Conservation (phyloP, 2,888 invertebrate species). For the Megamerina dolium region DNA sequence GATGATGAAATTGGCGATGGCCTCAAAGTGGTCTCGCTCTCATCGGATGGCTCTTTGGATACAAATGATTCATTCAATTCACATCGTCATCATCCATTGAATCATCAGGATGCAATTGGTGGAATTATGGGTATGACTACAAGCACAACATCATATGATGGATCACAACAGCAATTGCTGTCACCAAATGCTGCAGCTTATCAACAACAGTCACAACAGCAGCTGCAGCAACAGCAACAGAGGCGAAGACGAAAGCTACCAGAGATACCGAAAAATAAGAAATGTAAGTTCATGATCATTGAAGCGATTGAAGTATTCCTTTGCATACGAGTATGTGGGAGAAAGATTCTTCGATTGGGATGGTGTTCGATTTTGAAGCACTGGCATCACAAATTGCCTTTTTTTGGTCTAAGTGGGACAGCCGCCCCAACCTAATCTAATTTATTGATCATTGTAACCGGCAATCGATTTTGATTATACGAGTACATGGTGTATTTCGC, state of each 20-base stretch:
- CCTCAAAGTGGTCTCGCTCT: conserved; percentile 41
- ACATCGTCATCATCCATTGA: conserved; percentile 40
- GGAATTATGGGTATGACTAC: conserved; percentile 40
- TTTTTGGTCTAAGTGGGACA: too few relatives aligned
- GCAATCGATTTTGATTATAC: too few relatives aligned
- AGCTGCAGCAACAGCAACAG: conserved; percentile 41
- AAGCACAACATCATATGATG: conserved; percentile 15
- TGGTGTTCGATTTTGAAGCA: too few relatives aligned
- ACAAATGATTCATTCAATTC: conserved; percentile 43
- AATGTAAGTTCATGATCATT: conserved; percentile 58
- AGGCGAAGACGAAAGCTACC: conserved; percentile 77
- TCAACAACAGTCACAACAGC: neutral
- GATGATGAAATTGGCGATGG: conserved; percentile 51
- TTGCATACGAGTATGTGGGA: too few relatives aligned
- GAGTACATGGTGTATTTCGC: too few relatives aligned
- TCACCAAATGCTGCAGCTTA: conserved; percentile 20
- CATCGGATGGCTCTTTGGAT: conserved; percentile 41
- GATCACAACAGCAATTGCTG: conserved; percentile 20
- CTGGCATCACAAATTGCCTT: too few relatives aligned
- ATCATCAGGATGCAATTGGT: conserved; percentile 42
- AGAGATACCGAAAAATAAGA: conserved; percentile 83
- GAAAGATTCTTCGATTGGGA: too few relatives aligned
- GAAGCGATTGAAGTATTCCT: too few relatives aligned
- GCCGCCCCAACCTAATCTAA: too few relatives aligned
- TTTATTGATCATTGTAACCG: too few relatives aligned